Conservation (phyloP, 2,888 invertebrate genomes). For the Diaperis boleti region DNA sequence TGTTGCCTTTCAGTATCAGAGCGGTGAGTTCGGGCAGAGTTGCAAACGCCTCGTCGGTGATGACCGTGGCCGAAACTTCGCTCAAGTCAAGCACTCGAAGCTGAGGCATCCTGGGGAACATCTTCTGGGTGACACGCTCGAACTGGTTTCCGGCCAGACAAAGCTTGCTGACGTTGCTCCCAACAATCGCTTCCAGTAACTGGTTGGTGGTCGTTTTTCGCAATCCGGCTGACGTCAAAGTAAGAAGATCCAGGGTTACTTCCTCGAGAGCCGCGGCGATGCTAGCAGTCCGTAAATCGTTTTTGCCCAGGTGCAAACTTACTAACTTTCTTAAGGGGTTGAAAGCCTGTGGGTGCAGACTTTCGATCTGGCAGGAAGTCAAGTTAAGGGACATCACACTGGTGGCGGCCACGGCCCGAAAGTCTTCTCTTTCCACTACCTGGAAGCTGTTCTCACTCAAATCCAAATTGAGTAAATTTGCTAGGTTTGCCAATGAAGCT, state of each 20-base stretch:
- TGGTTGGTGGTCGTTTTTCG: background rate
- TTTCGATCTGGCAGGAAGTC: background rate
- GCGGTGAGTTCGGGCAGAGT: background rate
- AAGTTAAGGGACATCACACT: too few species aligned
- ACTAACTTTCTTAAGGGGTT: background rate
- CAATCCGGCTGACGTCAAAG: background rate
- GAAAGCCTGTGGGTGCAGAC: background rate
- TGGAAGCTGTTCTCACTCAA: slow-evolving; percentile 70
- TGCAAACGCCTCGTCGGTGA: background rate
- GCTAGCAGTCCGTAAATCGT: too few species aligned
- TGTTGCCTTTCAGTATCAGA: background rate
- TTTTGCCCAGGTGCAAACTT: background rate
- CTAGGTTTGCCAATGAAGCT: slow-evolving; percentile 63
- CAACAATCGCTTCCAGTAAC: background rate
- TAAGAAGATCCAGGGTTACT: background rate
- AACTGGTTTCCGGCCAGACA: background rate
- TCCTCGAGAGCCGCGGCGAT: background rate
- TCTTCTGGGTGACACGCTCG: background rate
- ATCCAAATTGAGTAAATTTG: slow-evolving; percentile 67
- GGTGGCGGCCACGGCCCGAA: too few species aligned
- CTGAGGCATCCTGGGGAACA: background rate
- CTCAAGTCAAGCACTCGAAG: background rate
- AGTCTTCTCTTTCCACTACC: slow-evolving; percentile 65
- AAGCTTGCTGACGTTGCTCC: background rate
- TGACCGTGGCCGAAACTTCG: background rate